Evolutionary conservation across 1,140 invertebrate genomes (phyloP), one percentile per base, ranked within the genome.

Genomic region (Melipona quadrifasciata): DNA sequence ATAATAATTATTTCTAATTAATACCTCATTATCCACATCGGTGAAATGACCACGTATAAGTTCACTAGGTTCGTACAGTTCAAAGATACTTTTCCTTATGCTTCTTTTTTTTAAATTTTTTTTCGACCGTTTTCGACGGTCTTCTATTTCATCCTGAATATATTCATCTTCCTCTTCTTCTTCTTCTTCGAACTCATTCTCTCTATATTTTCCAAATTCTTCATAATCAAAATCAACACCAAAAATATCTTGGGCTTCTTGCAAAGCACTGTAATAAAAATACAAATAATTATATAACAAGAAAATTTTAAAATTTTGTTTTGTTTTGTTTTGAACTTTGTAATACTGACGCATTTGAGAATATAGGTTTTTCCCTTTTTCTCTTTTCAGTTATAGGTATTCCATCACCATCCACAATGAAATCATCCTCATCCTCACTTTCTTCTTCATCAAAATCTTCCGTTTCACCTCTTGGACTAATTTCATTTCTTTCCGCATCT

Each of bases 141-240:
- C 95, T 11, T 95, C 95, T 11, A 19, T 27, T 68, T 96, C 96
- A 85, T 97, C 97, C 80, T 97, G 97, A 82, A 96, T 95, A 90
- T 97, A 97, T 72, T 97, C 96, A 81, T 96, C 95, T 72, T 98
- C 97, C 14, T 97, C 97, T 17, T 97, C 96, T 24, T 97, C 97
- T 27, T 97, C 96, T 68, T 98, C 97, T 85, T 98, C 98, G 91
- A 98, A 98, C 86, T 97, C 97, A 81, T 98, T 97, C 21, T 98
- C 97, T 53, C 97, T 98, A 94, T 98, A 98, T 92, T 98, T 97
- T 53, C 97, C 97, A 95, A 99, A 98, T 90, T 99, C 99, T 86
- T 99, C 98, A 94, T 98, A 99, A 94, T 99, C 99, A 95, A 99
- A 99, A 93, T 99, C 98, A n/a, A 99, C 98, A 80, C 99, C 99